Evolutionary conservation across 2,888 invertebrate species (phyloP).

Genomic region (Augochlorella aurata): DNA sequence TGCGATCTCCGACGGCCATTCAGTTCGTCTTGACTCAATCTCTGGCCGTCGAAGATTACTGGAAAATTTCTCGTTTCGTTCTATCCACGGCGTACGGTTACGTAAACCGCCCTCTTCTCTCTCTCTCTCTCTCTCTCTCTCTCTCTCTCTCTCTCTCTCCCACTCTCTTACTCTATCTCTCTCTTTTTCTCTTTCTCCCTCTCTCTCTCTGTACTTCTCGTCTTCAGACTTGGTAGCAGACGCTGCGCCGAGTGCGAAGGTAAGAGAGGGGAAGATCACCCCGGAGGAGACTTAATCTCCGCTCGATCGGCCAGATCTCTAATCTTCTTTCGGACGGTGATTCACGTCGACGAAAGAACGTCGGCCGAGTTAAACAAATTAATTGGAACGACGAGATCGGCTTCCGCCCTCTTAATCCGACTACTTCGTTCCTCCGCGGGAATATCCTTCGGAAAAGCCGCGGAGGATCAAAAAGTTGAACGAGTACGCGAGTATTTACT

Average conservation of each 20-base stretch:
- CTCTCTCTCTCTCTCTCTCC: not conserved
- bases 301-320: slow-evolving; percentile 64
- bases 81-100: slow-evolving; percentile 25
- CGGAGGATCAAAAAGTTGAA: not conserved
- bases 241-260: not conserved
- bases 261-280: slow-evolving; percentile 6
- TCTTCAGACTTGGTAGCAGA: not conserved
- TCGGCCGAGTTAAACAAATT: slow-evolving; percentile 49
- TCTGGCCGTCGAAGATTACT: slow-evolving; percentile 67
- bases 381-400: slow-evolving; percentile 46
- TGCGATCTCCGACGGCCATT: slow-evolving; percentile 64
- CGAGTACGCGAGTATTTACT: not conserved
- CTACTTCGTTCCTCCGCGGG: not conserved
- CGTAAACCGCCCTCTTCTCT: slow-evolving; percentile 24
- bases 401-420: slow-evolving; percentile 14
- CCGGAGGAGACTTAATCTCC: slow-evolving; percentile 58
- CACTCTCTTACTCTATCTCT: not conserved
- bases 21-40: slow-evolving; percentile 62
- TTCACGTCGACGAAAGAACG: slow-evolving; percentile 32
- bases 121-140: not conserved
- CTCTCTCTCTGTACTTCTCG: not conserved
- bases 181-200: no score
- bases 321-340: slow-evolving; percentile 57
- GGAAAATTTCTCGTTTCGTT: slow-evolving; percentile 65
- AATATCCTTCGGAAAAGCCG: slow-evolving; percentile 3